Conservation (phyloP, 2,888 invertebrate species). For the Lomographa bimaculata region DNA sequence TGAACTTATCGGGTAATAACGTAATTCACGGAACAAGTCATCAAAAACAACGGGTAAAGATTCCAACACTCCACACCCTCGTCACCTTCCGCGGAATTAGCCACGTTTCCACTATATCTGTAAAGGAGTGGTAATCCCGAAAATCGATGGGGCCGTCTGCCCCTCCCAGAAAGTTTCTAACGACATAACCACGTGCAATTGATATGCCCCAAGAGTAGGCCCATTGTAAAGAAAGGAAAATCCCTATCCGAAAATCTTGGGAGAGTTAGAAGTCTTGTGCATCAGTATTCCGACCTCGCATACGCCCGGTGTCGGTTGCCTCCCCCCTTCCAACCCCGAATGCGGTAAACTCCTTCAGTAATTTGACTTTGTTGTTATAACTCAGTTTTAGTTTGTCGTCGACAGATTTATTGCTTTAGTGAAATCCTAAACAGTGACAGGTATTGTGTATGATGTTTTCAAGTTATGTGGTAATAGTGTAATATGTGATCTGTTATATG, state of each 20-base stretch:
- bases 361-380: conserved; percentile 84
- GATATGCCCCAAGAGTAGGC: conserved; percentile 83
- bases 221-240: conserved; percentile 84
- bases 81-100: conserved; percentile 31
- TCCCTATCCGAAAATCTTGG: conserved; percentile 81
- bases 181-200: conserved; percentile 84
- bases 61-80: conserved; percentile 23
- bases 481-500: too few relatives aligned
- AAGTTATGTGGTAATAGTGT: conserved; percentile 8
- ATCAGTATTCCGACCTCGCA: conserved; percentile 75
- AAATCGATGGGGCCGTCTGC: conserved; percentile 72
- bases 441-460: conserved; percentile 37
- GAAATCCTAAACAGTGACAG: conserved; percentile 62
- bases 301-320: conserved; percentile 67
- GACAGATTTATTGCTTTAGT: conserved; percentile 79
- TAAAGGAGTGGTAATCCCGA: conserved; percentile 56
- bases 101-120: conserved; percentile 39
- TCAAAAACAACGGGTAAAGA: conserved; percentile 21
- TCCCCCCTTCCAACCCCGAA: conserved; percentile 47
- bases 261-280: conserved; percentile 72
- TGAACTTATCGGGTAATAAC: too few relatives aligned
- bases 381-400: conserved; percentile 80
- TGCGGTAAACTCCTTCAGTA: conserved; percentile 81
- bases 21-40: conserved; percentile 18
- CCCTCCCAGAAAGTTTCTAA: conserved; percentile 77